Evolutionary conservation across 2,888 invertebrate species (phyloP), one percentile per base, ranked within the genome.

Genomic region (Eristalis arbustorum): DNA sequence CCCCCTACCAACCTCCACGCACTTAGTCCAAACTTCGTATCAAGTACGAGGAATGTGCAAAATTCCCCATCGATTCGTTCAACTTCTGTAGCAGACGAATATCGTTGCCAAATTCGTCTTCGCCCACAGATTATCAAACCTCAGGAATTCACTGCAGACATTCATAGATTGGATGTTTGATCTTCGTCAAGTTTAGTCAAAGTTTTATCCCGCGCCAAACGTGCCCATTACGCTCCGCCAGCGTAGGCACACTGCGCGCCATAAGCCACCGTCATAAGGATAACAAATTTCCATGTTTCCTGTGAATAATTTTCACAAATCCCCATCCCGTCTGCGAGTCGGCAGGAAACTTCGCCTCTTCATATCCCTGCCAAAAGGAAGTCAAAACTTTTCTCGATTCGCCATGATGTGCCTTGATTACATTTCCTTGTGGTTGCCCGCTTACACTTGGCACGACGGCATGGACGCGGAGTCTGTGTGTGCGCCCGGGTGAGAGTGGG

Each of bases 321-420:
- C 67, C 42, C 22, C 34, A n/a, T n/a, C 42, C 18, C 31, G 8
- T 1, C 31, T 31, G 14, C 42, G 18, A 62, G 49, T 68, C 56
- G 63, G 49, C 23, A 31, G 59, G 25, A 57, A 73, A 49, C 67
- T 62, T 28, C 42, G 61, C 72, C 22, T 62, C 40, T 49, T n/a
- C 22, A 64, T 59, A 73, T 78, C 63, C 78, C 74, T 40, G 14
- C 34, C 37, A 22, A 59, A 37, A 64, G 78, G 63, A 84, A 76
- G 76, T 77, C 66, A 18, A 76, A 84, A 84, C 72, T 85, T 84
- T 73, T 37, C 66, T 31, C 49, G 81, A 77, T 66, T 73, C 18
- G 63, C 79, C 75, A 76, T 72, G 59, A 73, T 73, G 66, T 64
- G 72, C 67, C 82, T 74, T 85, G 85, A 85, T 85, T 85, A 81